phyloP scores from a whole-genome alignment of 2,888 invertebrate species.

The Dynastes grantii region DNA sequence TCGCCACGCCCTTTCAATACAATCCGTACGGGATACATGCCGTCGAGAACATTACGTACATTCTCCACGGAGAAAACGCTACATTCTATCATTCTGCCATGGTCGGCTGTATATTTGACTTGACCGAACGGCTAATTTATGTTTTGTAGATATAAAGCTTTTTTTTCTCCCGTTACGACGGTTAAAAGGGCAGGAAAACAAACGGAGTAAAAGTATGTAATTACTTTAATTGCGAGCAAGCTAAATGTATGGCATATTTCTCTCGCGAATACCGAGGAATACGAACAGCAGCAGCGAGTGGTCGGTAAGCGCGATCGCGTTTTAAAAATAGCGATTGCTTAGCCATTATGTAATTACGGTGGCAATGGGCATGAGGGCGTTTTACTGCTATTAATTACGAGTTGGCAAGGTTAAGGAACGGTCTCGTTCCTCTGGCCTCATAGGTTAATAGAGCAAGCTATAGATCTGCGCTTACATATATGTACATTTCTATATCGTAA shows the following conservation, averaged over 20 bases:
- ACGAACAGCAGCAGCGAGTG: not conserved
- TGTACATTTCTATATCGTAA: not conserved
- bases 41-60: not conserved
- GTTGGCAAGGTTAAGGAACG: slow-evolving; percentile 45
- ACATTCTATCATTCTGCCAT: slow-evolving; percentile 14
- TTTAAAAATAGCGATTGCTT: slow-evolving; percentile 47
- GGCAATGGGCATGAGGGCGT: slow-evolving; percentile 43
- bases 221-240: slow-evolving; percentile 47
- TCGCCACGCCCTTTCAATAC: slow-evolving; percentile 15
- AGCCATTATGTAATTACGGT: slow-evolving; percentile 48
- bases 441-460: slow-evolving; percentile 43
- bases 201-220: slow-evolving; percentile 42
- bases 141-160: not conserved
- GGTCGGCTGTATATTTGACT: not conserved
- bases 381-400: slow-evolving; percentile 43
- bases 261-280: not conserved
- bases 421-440: slow-evolving; percentile 29
- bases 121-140: slow-evolving; percentile 23
- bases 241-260: slow-evolving; percentile 43
- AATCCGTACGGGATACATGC: not conserved
- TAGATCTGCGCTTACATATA: slow-evolving; percentile 1
- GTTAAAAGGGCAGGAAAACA: slow-evolving; percentile 1
- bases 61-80: not conserved
- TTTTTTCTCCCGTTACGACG: not conserved
- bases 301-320: slow-evolving; percentile 35